phyloP scores from a whole-genome alignment of 2,888 invertebrate genomes.

The Mythimna lalbum region DNA sequence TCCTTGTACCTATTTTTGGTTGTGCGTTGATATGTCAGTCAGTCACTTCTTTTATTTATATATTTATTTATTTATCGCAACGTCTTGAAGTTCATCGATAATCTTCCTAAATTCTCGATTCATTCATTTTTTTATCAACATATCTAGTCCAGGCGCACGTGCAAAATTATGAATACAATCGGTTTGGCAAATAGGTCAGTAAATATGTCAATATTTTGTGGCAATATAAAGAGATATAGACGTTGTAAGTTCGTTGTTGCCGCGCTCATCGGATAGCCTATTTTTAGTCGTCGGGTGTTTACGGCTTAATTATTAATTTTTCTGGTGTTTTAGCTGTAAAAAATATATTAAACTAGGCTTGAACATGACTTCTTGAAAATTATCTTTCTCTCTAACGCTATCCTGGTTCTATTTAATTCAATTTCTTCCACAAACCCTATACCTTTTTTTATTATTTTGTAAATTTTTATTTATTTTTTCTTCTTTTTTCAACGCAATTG shows the following conservation, averaged over 20 bases:
- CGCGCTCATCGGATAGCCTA: conserved; percentile 17
- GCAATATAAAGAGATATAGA: conserved; percentile 10
- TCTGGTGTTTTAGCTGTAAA: neutral
- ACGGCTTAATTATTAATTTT: conserved; percentile 7
- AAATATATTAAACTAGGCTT: neutral
- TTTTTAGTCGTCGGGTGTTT: conserved; percentile 16
- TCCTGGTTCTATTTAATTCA: too few species aligned
- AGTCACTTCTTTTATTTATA: too few species aligned
- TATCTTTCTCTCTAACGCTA: too few species aligned
- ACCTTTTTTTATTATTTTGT: too few species aligned
- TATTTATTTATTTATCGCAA: neutral
- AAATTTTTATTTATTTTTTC: too few species aligned
- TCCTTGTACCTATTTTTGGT: too few species aligned
- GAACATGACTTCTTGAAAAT: too few species aligned
- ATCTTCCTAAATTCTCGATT: conserved; percentile 1
- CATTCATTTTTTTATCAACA: conserved; percentile 29
- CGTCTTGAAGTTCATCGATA: conserved; percentile 20
- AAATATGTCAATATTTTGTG: conserved; percentile 40
- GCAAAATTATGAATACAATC: conserved; percentile 35
- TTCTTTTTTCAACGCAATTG: too few species aligned
- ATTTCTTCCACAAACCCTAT: too few species aligned
- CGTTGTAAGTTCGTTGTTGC: neutral
- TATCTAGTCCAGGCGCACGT: conserved; percentile 36
- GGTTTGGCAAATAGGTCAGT: conserved; percentile 49
- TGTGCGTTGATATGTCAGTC: too few species aligned